phyloP scores from a whole-genome alignment of 2,888 invertebrate genomes.

The Drosophila sordidapex region DNA sequence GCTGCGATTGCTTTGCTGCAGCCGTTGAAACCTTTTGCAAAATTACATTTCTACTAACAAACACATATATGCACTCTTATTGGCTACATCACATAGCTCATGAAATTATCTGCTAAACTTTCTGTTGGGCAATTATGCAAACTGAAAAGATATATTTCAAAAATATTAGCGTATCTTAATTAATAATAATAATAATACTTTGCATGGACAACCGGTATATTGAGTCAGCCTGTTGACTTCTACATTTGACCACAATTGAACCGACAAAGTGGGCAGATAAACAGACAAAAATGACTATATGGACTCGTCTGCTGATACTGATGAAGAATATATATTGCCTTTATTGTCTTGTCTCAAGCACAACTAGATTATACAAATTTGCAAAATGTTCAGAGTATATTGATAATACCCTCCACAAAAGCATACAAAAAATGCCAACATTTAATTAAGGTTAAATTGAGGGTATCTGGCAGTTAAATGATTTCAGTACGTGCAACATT shows the following conservation, averaged over 20 bases:
- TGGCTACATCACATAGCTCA: neutral
- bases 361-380: neutral
- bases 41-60: neutral
- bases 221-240: neutral
- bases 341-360: neutral
- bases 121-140: neutral
- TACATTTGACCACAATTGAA: neutral
- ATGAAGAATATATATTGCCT: neutral
- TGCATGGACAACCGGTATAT: neutral
- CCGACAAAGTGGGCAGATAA: neutral
- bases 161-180: neutral
- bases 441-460: neutral
- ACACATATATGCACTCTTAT: slow-evolving; percentile 3
- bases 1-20: slow-evolving; percentile 22
- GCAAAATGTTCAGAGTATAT: neutral
- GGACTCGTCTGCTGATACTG: neutral
- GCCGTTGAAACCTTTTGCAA: slow-evolving; percentile 19
- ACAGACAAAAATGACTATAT: neutral
- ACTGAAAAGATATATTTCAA: neutral
- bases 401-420: neutral
- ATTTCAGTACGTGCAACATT: too few relatives aligned
- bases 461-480: neutral
- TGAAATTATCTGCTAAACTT: neutral
- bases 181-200: neutral
- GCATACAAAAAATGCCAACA: neutral